Conservation (phyloP, 2,888 invertebrate genomes). For the Oscheius myriophilus region DNA sequence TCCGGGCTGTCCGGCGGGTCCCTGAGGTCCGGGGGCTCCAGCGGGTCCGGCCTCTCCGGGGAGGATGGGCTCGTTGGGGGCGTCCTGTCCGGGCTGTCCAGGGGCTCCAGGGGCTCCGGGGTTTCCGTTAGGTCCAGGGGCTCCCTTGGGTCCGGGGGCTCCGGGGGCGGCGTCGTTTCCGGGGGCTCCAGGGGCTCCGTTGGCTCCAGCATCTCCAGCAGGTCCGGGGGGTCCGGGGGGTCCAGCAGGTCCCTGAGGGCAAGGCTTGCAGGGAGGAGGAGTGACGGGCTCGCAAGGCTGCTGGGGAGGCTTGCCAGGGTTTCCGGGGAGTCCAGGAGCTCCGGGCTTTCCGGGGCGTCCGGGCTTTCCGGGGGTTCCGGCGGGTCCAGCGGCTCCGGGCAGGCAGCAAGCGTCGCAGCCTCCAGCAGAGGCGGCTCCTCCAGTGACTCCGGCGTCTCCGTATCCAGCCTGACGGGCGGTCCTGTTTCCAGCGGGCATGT, state of each 20-base stretch:
- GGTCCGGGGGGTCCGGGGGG: slow-evolving; percentile 58
- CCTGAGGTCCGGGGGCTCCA: slow-evolving; percentile 61
- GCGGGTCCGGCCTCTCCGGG: slow-evolving; percentile 60
- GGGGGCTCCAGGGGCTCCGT: slow-evolving; percentile 52
- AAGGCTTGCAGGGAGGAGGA: slow-evolving; percentile 63
- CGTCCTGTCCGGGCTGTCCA: slow-evolving; percentile 55
- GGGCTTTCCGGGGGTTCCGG: slow-evolving; percentile 55
- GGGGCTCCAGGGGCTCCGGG: slow-evolving; percentile 59
- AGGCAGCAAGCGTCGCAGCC: slow-evolving; percentile 67
- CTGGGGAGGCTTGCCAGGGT: slow-evolving; percentile 59
- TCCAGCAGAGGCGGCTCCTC: slow-evolving; percentile 37
- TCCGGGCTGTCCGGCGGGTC: slow-evolving; percentile 60
- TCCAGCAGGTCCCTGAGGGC: slow-evolving; percentile 58
- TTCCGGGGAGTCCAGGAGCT: slow-evolving; percentile 61
- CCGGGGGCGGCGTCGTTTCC: slow-evolving; percentile 49
- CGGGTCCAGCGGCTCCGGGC: slow-evolving; percentile 56
- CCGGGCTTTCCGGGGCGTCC: slow-evolving; percentile 62
- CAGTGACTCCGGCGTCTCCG: slow-evolving; percentile 30
- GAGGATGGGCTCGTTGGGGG: slow-evolving; percentile 55
- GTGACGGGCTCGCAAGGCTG: slow-evolving; percentile 64
- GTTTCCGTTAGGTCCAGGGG: slow-evolving; percentile 52
- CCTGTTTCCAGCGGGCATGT: slow-evolving; percentile 53
- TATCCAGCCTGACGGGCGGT: slow-evolving; percentile 54
- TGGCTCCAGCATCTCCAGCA: slow-evolving; percentile 50
- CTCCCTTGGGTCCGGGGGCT: slow-evolving; percentile 57